phyloP scores from a whole-genome alignment of 2,113 vertebrate species.

The Chionis minor region DNA sequence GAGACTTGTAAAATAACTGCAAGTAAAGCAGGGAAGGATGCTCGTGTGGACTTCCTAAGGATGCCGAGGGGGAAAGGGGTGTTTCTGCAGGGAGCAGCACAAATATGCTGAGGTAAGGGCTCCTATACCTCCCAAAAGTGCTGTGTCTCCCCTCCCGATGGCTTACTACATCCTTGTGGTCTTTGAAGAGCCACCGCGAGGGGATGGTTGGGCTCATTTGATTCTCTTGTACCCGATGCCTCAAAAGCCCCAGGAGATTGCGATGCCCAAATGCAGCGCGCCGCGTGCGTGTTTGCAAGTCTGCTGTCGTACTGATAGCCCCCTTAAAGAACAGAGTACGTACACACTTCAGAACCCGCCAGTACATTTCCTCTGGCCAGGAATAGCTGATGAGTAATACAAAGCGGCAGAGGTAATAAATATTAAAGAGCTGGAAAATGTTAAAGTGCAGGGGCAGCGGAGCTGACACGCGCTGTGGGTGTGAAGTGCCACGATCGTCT shows the following conservation, averaged over 20 bases:
- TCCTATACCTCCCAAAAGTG: neutral
- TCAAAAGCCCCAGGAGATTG: neutral
- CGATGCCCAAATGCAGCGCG: accelerated
- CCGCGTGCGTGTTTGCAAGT: neutral
- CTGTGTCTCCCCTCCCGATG: neutral
- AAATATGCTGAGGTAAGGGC: neutral
- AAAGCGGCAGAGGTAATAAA: constrained; percentile 53
- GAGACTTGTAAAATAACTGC: neutral
- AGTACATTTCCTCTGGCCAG: constrained; percentile 36
- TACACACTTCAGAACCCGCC: neutral
- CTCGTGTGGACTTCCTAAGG: neutral
- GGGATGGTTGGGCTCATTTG: accelerated
- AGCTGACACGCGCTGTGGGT: neutral
- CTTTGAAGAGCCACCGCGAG: neutral
- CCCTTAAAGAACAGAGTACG: neutral
- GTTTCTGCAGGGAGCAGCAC: neutral
- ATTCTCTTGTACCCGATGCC: neutral
- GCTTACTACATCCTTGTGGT: neutral
- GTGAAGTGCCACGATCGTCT: neutral
- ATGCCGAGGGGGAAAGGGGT: neutral
- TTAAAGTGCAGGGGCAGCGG: neutral
- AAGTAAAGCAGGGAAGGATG: neutral
- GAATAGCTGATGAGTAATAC: constrained; percentile 60
- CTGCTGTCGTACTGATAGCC: neutral
- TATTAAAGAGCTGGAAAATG: constrained; percentile 58